These are phyloP conservation scores for Drosophila bunnanda DNA, from an alignment of 2,888 invertebrate species.

Conservation along the genomic window DNA sequence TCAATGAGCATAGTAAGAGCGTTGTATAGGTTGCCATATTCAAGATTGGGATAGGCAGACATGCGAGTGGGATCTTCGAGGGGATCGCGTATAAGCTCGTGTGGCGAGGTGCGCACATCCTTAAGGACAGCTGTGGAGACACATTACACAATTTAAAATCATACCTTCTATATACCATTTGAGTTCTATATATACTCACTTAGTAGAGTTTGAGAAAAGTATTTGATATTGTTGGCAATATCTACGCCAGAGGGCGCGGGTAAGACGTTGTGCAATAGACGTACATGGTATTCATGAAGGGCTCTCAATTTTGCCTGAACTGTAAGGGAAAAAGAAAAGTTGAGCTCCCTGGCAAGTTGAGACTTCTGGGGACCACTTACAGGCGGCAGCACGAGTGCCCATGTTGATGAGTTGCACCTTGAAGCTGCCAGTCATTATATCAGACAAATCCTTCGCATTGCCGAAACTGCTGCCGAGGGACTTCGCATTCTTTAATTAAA, in stretches of 20 bases:
- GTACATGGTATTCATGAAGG: constrained; percentile 97
- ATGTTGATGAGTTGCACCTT: constrained; percentile 91
- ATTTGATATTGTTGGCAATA: constrained; percentile 98
- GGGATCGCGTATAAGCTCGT: constrained; percentile 95
- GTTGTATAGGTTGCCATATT: constrained; percentile 97
- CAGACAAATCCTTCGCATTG: constrained; percentile 83
- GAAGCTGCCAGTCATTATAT: constrained; percentile 89
- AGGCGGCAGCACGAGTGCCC: constrained; percentile 97
- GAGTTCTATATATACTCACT: constrained; percentile 88
- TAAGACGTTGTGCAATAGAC: constrained; percentile 94
- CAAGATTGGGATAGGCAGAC: constrained; percentile 97
- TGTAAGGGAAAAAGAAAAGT: constrained; percentile 83
- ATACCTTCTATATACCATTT: not conserved
- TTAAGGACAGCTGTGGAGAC: constrained; percentile 92
- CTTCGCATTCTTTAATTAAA: constrained; percentile 78
- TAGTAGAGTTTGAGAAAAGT: constrained; percentile 98
- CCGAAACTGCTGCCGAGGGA: constrained; percentile 83
- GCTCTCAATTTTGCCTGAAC: constrained; percentile 99
- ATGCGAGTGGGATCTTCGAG: constrained; percentile 94
- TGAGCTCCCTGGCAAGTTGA: constrained; percentile 28
- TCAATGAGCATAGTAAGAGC: constrained; percentile 93
- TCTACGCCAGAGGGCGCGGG: constrained; percentile 97
- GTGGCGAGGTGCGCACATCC: constrained; percentile 96
- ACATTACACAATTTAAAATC: not conserved
- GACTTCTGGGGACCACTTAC: constrained; percentile 87